Evolutionary conservation across 2,888 invertebrate genomes (phyloP), one percentile per base, ranked within the genome.

Genomic region (Thereva nobilitata): DNA sequence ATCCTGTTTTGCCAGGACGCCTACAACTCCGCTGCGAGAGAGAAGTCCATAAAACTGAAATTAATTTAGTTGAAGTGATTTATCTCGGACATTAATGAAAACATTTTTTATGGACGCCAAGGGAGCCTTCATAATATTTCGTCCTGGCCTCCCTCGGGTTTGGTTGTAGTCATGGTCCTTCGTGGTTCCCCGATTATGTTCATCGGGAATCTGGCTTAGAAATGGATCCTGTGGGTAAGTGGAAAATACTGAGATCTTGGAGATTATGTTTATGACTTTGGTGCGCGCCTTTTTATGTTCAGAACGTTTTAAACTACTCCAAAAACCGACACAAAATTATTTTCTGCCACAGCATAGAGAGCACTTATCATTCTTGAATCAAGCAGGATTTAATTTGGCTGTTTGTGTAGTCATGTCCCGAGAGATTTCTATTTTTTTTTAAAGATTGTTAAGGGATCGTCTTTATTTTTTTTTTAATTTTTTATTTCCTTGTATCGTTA

Each of bases 41-140:
- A 23, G 23, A 23, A 23, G 23, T 72, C 71, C 72, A 73, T 73
- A 72, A 73, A 73, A 73, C 72, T 70, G 70, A 72, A 73, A 73
- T 73, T 73, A 73, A 73, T 73, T 73, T 72, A 73, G 70, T 73
- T 72, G 70, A 73, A 73, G 72, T 73, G 73, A 73, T 73, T 73
- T 73, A 73, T 73, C 71, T 72, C 67, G 72, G 71, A 69, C 72
- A 71, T 72, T 72, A 71, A 70, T 72, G 71, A 71, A 68, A 70
- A 67, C 68, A 69, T 71, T 69, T 52, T 59, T 69, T 71, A 69
- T 66, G 64, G 53, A 64, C 44, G 37, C 44, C 50, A 64, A 38
- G 59, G 59, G 59, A 59, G 47, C 49, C 40, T 44, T 66, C 44
- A 55, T 57, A 53, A 66, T 66, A 56, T 68, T 69, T 64, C n/a